Conservation (phyloP, 2,888 invertebrate genomes). For the Synanthedon formicaeformis region DNA sequence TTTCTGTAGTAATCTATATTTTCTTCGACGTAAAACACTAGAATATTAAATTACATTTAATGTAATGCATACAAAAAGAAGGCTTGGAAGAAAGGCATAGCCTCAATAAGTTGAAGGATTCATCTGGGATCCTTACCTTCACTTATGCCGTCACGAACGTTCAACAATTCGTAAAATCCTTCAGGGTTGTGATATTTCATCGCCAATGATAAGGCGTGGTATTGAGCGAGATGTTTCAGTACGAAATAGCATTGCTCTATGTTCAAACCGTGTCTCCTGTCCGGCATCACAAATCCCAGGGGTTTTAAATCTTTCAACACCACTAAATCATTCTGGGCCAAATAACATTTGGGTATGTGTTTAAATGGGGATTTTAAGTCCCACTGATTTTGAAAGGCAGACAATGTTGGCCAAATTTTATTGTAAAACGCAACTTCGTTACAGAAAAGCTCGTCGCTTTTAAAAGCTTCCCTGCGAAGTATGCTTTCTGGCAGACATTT, state of each 20-base stretch:
- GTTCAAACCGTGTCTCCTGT: slow-evolving; percentile 72
- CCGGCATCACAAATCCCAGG: slow-evolving; percentile 74
- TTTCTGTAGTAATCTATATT: slow-evolving; percentile 77
- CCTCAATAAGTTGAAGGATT: neutral
- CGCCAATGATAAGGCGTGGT: slow-evolving; percentile 75
- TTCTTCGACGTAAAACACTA: slow-evolving; percentile 73
- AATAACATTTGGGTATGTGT: slow-evolving; percentile 72
- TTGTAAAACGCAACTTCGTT: slow-evolving; percentile 82
- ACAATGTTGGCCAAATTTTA: slow-evolving; percentile 75
- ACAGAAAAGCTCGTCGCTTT: slow-evolving; percentile 77
- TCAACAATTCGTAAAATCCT: slow-evolving; percentile 63
- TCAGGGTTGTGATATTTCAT: slow-evolving; percentile 72
- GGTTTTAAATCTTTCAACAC: slow-evolving; percentile 73
- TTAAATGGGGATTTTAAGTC: slow-evolving; percentile 54
- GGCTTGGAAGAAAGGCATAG: neutral
- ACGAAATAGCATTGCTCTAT: slow-evolving; percentile 72
- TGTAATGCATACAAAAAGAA: neutral
- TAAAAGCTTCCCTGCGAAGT: slow-evolving; percentile 75
- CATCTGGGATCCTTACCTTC: slow-evolving; percentile 37
- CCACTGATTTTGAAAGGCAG: slow-evolving; percentile 67
- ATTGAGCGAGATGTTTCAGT: slow-evolving; percentile 71
- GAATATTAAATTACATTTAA: slow-evolving; percentile 6
- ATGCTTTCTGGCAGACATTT: slow-evolving; percentile 77
- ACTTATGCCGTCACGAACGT: slow-evolving; percentile 54
- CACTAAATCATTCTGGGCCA: slow-evolving; percentile 69